A percentile compares a stretch with the other conserved stretches of the same genome.
phyloP scores from a whole-genome alignment of 2,888 invertebrate species.

The Apoda limacodes region DNA sequence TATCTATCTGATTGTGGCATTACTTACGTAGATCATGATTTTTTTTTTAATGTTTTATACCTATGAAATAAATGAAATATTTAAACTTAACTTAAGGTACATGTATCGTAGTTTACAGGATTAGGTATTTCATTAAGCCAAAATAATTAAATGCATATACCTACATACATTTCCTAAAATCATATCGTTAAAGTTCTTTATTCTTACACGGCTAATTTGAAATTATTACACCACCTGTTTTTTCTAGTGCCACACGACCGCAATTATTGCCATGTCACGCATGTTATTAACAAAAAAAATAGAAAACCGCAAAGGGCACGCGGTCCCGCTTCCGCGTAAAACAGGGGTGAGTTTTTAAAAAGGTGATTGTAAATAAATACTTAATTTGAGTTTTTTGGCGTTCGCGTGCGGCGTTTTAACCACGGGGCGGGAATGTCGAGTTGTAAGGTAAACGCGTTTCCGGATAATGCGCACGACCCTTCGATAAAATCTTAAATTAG shows the following conservation, averaged over 20 bases:
- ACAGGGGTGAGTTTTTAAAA: slow-evolving; percentile 41
- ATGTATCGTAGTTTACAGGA: too few species aligned
- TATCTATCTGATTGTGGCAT: too few species aligned
- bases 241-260: not conserved
- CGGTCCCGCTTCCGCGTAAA: slow-evolving; percentile 1
- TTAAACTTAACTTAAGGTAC: too few species aligned
- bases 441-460: slow-evolving; percentile 41
- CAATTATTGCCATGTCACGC: not conserved
- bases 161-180: too few species aligned
- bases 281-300: slow-evolving; percentile 19
- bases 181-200: too few species aligned
- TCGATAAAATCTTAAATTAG: slow-evolving; percentile 28
- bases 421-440: slow-evolving; percentile 42
- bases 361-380: slow-evolving; percentile 43
- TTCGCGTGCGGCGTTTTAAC: slow-evolving; percentile 48
- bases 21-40: too few species aligned
- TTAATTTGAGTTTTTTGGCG: slow-evolving; percentile 48
- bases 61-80: too few species aligned
- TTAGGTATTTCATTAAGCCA: too few species aligned
- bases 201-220: too few species aligned
- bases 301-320: slow-evolving; percentile 21
- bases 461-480: slow-evolving; percentile 44
- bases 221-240: too few species aligned
- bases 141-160: too few species aligned
- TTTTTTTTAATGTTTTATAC: too few species aligned